Base-by-base conservation (phyloP, 2,797 vertebrate genomes). In the Syncerus caffer region DNA sequence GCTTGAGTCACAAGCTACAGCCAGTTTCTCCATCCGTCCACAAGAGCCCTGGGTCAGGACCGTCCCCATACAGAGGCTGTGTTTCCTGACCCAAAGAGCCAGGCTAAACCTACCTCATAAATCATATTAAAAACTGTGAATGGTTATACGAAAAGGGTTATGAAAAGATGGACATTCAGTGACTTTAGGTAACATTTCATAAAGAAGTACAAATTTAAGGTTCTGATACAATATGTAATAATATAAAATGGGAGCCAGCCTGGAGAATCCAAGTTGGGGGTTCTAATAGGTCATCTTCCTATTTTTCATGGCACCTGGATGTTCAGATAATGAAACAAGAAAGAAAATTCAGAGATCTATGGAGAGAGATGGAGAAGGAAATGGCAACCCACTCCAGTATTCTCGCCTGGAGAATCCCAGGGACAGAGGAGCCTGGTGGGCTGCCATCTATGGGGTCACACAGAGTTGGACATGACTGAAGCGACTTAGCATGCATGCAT, bases 211-310 rank as follows among this genome's bases (percentile, higher is more conserved):
- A 47, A 47, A 82, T 90, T 90, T 86, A 31, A 80, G 16, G 53
- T 86, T 80, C 85, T 93, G 51, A 58, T 83, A 38, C 3, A 87
- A 23, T 13, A 29, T 27, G 16, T 91, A 31, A 51, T 84, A 42
- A 78, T 67, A 58, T 94, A 76, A 90, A 88, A 34, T 38, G 17
- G 45, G 29, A 79, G 71, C 27, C 83, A 90, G 23, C 31, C 47
- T 55, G 55, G 34, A 84, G 86, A 90, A 58, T 58, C 50, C 21
- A 78, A 92, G 50, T 19, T 80, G 74, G 9, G 25, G 7, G 9
- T 94, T 94, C 13, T n/a, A 94, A 78, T 14, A 51, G 91, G 58
- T 7, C 45, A 60, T 58, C 29, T 87, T 86, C 62, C 53, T 38
- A 51, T 64, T 90, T 85, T 45, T 83, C 27, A 76, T 0, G 12